Base-by-base conservation (phyloP, 2,888 invertebrate genomes). In the Plemyria rubiginata region DNA sequence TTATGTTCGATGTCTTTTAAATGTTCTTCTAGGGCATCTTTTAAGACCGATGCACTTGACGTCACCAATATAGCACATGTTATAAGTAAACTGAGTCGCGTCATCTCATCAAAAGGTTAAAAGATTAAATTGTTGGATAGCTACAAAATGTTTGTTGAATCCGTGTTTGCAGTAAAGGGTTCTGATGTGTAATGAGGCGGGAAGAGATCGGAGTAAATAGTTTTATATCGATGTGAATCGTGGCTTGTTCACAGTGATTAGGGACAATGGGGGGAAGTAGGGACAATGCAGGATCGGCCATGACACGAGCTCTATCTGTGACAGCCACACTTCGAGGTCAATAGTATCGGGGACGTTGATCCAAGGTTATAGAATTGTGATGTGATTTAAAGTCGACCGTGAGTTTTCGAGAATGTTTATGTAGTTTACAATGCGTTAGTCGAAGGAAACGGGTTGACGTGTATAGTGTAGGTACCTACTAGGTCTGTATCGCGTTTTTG, bases 231-330 rank as follows among this genome's bases (percentile, higher is more conserved):
- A 70, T 77, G 74, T 77, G 77, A 84, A 84, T 82, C 81, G 84
- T 81, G 83, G 85, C 92, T 45, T 48, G 40, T 64, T 93, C 93
- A 88, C 85, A 92, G 87, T 71, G 66, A 81, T 93, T 85, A 86
- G 74, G 77, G 75, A 93, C 93, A 93, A 93, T 93, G 86, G 84
- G 88, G 90, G 93, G 93, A 93, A 93, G 83, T 85, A 82, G 64
- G 67, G 86, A 86, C 65, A 65, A 65, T 65, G 57, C 60, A 22
- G 60, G 60, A 65, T 50, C 76, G 90, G 85, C 91, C 91, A 79
- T 92, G 92, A 91, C 91, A 90, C 78, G 60, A 52, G 6, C 50
- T 15, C 28, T 36, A 52, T 38, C 38, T 40, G 40, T 40, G 38
- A 52, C 40, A 22, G 40, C 8, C 16, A 22, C 12, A 68, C 77